Evolutionary conservation across 2,888 invertebrate genomes (phyloP).

Genomic region (Rhogogaster chlorosoma): DNA sequence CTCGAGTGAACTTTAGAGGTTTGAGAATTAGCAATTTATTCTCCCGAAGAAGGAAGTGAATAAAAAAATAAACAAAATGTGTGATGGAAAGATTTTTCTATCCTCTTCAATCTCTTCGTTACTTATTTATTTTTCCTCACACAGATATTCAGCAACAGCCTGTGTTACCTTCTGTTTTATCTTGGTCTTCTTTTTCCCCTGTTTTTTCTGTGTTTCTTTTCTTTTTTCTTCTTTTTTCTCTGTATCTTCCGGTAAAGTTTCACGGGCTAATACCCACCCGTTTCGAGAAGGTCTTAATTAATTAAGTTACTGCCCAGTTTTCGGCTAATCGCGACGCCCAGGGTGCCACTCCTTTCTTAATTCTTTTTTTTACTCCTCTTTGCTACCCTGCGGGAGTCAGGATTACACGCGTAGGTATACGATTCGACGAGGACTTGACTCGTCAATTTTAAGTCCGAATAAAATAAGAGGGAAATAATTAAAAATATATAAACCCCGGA

Average conservation of each 20-base stretch:
- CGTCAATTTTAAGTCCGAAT: background rate
- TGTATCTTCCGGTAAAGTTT: constrained; percentile 9
- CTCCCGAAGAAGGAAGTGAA: background rate
- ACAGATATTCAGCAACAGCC: background rate
- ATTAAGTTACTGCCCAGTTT: constrained; percentile 36
- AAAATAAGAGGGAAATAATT: background rate
- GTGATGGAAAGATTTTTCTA: background rate
- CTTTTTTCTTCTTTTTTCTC: background rate
- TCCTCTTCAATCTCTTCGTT: background rate
- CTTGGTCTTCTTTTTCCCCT: background rate
- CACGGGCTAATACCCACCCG: background rate
- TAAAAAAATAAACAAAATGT: too few relatives aligned
- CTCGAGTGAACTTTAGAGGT: background rate
- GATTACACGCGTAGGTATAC: background rate
- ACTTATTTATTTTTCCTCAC: background rate
- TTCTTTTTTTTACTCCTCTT: background rate
- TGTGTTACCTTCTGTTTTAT: background rate
- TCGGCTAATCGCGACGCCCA: constrained; percentile 31
- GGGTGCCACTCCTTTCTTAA: background rate
- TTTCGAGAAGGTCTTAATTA: constrained; percentile 8
- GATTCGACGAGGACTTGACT: background rate
- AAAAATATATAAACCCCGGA: background rate
- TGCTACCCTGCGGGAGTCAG: background rate
- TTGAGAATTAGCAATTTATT: background rate
- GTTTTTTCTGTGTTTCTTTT: background rate